Evolutionary conservation across 1,140 invertebrate species (phyloP).

Genomic region (Bombus ignitus): DNA sequence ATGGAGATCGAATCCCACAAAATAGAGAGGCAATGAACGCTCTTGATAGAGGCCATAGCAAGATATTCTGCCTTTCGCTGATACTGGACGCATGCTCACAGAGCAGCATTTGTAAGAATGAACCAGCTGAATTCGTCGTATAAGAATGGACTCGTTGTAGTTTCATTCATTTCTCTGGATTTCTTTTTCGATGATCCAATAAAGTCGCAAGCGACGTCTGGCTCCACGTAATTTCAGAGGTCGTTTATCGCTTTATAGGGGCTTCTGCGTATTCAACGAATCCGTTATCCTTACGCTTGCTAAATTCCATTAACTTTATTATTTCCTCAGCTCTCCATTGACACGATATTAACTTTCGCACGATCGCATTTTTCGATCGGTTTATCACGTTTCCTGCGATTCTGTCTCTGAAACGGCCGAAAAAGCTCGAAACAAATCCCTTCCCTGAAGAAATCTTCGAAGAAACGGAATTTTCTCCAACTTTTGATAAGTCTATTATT

Average conservation of each 20-base stretch:
- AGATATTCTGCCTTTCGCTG: conserved; percentile 29
- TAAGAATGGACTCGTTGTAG: conserved; percentile 33
- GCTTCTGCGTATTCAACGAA: conserved; percentile 26
- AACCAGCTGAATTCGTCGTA: not conserved
- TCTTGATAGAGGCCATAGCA: not conserved
- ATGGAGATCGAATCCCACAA: too few species aligned
- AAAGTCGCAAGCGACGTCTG: conserved; percentile 1
- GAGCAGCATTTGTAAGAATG: conserved; percentile 48
- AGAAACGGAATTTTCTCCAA: too few species aligned
- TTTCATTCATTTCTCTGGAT: conserved; percentile 59
- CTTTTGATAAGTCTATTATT: too few species aligned
- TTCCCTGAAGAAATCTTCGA: too few species aligned
- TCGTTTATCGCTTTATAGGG: conserved; percentile 23
- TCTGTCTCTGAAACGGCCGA: too few species aligned
- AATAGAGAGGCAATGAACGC: too few species aligned
- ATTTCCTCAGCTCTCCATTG: not conserved
- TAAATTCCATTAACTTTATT: not conserved
- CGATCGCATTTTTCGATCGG: too few species aligned
- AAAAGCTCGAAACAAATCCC: too few species aligned
- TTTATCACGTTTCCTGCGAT: too few species aligned
- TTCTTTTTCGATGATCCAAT: conserved; percentile 24
- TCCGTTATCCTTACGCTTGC: not conserved
- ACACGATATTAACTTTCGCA: not conserved
- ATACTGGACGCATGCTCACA: conserved; percentile 28
- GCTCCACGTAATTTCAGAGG: conserved; percentile 7